Conservation (phyloP, 2,113 vertebrate species). For the Alligator mississippiensis region DNA sequence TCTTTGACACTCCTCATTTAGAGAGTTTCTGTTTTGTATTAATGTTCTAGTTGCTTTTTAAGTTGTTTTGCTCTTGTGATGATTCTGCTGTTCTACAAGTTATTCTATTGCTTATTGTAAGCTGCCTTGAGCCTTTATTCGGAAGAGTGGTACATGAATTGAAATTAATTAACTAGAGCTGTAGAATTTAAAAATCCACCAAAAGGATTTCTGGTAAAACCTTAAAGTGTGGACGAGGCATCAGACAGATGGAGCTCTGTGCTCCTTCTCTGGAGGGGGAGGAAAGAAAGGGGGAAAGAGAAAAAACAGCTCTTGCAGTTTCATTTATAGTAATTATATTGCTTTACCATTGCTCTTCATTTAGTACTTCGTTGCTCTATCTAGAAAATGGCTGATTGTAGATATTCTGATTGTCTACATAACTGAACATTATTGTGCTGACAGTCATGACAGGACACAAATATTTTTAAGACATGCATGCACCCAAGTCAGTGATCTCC, state of each 20-base stretch:
- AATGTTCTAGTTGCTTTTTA: no score
- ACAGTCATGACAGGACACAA: not conserved
- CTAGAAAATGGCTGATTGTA: not conserved
- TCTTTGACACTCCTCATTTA: no score
- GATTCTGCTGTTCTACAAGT: no score
- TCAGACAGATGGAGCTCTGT: not conserved
- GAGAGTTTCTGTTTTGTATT: no score
- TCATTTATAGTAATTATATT: not conserved
- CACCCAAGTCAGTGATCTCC: no score
- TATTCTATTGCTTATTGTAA: no score
- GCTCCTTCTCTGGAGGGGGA: not conserved
- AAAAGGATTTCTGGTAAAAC: not conserved
- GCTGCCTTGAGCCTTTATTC: no score
- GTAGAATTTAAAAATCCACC: not conserved
- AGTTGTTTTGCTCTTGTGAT: no score
- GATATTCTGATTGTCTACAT: not conserved
- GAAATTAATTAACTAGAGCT: no score
- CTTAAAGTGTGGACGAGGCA: not conserved
- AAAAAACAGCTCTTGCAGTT: not conserved
- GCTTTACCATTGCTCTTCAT: not conserved
- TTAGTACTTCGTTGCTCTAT: accelerated
- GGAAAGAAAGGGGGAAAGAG: not conserved
- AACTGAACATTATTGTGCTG: not conserved
- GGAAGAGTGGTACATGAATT: no score
- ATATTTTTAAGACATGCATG: no score